Conservation (phyloP, 2,888 invertebrate species). For the Trissolcus japonicus region DNA sequence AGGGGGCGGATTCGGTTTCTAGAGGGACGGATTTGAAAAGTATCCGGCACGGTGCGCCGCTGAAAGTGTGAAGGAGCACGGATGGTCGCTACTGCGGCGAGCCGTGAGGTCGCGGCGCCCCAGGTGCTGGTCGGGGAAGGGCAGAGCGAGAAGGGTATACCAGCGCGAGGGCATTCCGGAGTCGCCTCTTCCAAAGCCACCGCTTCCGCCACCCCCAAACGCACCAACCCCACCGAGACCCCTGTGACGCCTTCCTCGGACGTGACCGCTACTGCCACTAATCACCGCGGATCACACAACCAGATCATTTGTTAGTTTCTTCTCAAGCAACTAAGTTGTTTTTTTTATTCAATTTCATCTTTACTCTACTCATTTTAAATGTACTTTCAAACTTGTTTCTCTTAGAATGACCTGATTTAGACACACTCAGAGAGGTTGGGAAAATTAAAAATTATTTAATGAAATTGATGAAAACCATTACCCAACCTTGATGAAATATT, state of each 20-base stretch:
- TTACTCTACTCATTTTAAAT: background rate
- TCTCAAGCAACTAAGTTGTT: slow-evolving; percentile 40
- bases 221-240: slow-evolving; percentile 71
- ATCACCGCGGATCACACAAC: slow-evolving; percentile 69
- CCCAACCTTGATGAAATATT: no score
- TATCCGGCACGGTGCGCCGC: slow-evolving; percentile 87
- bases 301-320: slow-evolving; percentile 64
- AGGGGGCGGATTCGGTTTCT: slow-evolving; percentile 44
- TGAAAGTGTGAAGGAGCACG: slow-evolving; percentile 84
- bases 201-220: slow-evolving; percentile 75
- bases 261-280: slow-evolving; percentile 73
- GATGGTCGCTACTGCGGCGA: slow-evolving; percentile 78
- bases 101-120: slow-evolving; percentile 86
- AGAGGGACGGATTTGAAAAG: slow-evolving; percentile 86
- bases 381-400: slow-evolving; percentile 1
- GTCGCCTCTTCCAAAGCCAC: slow-evolving; percentile 76
- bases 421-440: no score
- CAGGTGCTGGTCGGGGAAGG: slow-evolving; percentile 95
- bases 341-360: slow-evolving; percentile 1
- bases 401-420: background rate
- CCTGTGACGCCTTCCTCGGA: slow-evolving; percentile 73
- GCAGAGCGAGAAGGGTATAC: slow-evolving; percentile 93
- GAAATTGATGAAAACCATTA: no score
- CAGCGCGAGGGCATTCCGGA: slow-evolving; percentile 86
- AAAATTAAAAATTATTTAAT: no score